Percentiles rank a stretch among this genome's conserved stretches.
phyloP scores from a whole-genome alignment of 1,140 invertebrate species.

The Asbolus verrucosus region DNA sequence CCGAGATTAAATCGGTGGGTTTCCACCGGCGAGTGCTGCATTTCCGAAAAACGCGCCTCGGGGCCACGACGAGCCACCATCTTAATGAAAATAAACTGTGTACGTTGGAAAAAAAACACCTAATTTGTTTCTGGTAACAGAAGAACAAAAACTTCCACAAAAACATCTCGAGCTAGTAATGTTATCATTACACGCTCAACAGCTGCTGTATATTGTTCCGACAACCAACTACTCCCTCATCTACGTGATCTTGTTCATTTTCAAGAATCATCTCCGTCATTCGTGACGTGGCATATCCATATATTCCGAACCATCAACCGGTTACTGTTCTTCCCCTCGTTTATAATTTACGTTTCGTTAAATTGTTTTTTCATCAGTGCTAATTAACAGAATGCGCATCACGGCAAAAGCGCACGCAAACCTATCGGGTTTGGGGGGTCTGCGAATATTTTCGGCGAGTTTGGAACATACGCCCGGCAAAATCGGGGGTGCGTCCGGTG shows the following conservation, averaged over 20 bases:
- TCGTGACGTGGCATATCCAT: conserved; percentile 23
- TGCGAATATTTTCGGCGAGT: not conserved
- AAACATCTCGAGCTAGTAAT: conserved; percentile 20
- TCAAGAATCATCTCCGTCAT: conserved; percentile 2
- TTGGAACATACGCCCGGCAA: conserved; percentile 4
- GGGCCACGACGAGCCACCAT: not conserved
- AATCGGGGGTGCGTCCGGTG: conserved; percentile 45
- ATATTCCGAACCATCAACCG: not conserved
- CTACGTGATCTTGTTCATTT: conserved; percentile 31
- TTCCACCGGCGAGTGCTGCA: not conserved
- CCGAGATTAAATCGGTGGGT: conserved; percentile 12
- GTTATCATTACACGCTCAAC: conserved; percentile 15
- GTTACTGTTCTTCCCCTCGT: not conserved
- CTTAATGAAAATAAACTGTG: conserved; percentile 6
- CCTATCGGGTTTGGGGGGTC: not conserved
- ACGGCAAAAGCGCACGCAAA: conserved; percentile 11
- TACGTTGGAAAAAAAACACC: too few relatives aligned
- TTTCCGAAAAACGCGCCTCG: not conserved
- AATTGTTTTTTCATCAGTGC: conserved; percentile 36
- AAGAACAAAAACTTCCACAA: not conserved
- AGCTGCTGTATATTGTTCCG: conserved; percentile 9
- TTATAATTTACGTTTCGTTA: conserved; percentile 24
- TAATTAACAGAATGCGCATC: conserved; percentile 28
- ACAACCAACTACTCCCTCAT: conserved; percentile 4
- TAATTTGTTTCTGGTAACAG: conserved; percentile 16